Conservation (phyloP, 2,113 vertebrate genomes). For the Lonchura striata region DNA sequence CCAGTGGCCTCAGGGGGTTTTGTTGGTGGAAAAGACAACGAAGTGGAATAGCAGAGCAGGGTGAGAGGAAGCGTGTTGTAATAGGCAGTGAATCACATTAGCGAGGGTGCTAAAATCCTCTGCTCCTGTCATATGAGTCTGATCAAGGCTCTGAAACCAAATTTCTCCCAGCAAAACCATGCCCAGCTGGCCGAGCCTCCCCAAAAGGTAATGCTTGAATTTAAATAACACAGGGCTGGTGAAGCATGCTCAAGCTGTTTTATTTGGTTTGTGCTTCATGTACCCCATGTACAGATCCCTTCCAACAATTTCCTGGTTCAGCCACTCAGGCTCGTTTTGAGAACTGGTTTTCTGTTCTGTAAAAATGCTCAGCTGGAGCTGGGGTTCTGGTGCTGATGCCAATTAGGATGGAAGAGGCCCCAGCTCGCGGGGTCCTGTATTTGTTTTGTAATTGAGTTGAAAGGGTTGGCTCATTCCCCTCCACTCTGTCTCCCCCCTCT, state of each 20-base stretch:
- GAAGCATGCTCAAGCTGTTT: background rate
- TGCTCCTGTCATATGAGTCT: constrained; percentile 44
- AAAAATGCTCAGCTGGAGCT: constrained; percentile 53
- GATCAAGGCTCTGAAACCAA: constrained; percentile 43
- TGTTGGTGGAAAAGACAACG: background rate
- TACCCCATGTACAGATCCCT: background rate
- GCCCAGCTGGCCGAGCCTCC: background rate
- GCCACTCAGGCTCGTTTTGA: background rate
- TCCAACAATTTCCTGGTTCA: constrained; percentile 41
- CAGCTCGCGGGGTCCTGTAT: constrained; percentile 30
- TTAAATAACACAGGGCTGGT: background rate
- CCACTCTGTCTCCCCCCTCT: background rate
- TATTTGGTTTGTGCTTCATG: constrained; percentile 9
- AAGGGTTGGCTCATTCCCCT: constrained; percentile 60
- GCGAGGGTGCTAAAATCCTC: constrained; percentile 33
- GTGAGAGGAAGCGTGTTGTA: constrained; percentile 25
- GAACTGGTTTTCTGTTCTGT: constrained; percentile 55
- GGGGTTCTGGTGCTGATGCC: constrained; percentile 60
- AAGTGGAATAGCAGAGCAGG: constrained; percentile 16
- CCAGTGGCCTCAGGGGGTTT: background rate
- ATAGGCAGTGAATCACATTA: constrained; percentile 46
- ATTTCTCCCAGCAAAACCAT: constrained; percentile 25
- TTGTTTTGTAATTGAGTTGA: constrained; percentile 63
- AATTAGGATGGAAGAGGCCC: constrained; percentile 62
- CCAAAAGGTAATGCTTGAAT: background rate